These are phyloP conservation scores for Chymomyza procnemis DNA, from an alignment of 2,888 invertebrate genomes.

Conservation along the genomic window DNA sequence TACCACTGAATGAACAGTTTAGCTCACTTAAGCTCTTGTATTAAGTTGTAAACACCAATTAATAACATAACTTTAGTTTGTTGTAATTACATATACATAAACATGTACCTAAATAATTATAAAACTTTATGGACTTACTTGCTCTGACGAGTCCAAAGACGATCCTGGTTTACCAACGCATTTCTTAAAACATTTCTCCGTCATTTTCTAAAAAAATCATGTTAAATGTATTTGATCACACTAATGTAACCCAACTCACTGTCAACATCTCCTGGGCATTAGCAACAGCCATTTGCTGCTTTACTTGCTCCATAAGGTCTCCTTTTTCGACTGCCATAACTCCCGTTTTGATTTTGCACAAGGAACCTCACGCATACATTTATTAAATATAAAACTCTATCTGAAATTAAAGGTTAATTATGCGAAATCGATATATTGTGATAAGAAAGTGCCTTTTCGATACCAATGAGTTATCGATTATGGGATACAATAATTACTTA, in stretches of 20 bases:
- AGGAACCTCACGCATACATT: neutral
- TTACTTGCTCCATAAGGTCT: slow-evolving; percentile 95
- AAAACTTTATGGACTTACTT: slow-evolving; percentile 81
- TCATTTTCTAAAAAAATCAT: slow-evolving; percentile 87
- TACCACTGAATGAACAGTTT: too few species aligned
- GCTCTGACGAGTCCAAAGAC: slow-evolving; percentile 91
- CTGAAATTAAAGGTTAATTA: neutral
- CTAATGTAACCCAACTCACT: slow-evolving; percentile 79
- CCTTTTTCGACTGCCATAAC: slow-evolving; percentile 83
- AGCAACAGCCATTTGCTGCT: slow-evolving; percentile 95
- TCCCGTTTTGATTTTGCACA: neutral
- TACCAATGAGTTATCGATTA: neutral
- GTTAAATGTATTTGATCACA: neutral
- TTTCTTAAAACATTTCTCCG: slow-evolving; percentile 97
- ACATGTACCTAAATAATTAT: neutral
- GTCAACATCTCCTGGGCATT: slow-evolving; percentile 95
- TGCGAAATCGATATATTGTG: neutral
- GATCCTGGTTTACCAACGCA: slow-evolving; percentile 95
- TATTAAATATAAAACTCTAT: neutral
- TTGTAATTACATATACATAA: neutral
- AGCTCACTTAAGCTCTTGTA: too few species aligned
- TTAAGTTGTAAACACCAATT: too few species aligned
- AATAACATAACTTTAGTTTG: too few species aligned
- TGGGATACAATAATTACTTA: neutral
- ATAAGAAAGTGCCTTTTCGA: neutral